Base-by-base conservation (phyloP, 2,113 vertebrate species). In the Sebastes schlegelii region DNA sequence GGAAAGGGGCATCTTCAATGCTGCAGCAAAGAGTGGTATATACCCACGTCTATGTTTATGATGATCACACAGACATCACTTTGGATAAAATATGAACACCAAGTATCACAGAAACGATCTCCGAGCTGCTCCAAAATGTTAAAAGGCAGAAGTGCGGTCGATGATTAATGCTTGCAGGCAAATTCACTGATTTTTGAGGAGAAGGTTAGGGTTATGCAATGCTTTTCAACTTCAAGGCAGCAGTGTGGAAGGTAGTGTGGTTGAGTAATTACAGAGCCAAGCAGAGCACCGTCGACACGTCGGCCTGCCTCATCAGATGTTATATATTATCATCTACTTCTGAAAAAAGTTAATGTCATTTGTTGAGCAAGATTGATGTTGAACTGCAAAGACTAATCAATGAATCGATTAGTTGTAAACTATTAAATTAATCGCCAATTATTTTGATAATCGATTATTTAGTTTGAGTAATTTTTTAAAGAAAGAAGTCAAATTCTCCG, bases 21-120 rank as follows among this genome's bases (percentile, higher is more conserved):
- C 86, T 88, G 91, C 73, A 63, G 87, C 77, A 87, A 73, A 91
- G 74, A 90, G 86, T 42, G 51, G 51, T 19, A 79, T 14, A 85
- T 14, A 85, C n/a, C 74, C 69, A 81, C 26, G 3, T 73, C 69
- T 60, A 6, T 17, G 46, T 88, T 88, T 72, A 88, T 62, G 52
- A 66, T 23, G 21, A 75, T 40, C 54, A 69, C 42, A 69, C 9
- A 54, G 23, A n/a, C 48, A 61, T 66, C 4, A 8, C 42, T 83
- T 72, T 34, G 17, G 46, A 54, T 43, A 5, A 69, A 75, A 40
- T 17, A 43, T 6, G 17, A 23, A 42, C 26, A 21, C 26, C 0
- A 23, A 57, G 45, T n/a, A 42, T 71, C 68, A 40, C n/a, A 67
- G 17, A 11, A 79, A 67, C 42, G 3, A 69, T 61, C 46, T 26